These are phyloP conservation scores for Esox lucius DNA, from an alignment of 2,797 vertebrate species.

Conservation along the genomic window DNA sequence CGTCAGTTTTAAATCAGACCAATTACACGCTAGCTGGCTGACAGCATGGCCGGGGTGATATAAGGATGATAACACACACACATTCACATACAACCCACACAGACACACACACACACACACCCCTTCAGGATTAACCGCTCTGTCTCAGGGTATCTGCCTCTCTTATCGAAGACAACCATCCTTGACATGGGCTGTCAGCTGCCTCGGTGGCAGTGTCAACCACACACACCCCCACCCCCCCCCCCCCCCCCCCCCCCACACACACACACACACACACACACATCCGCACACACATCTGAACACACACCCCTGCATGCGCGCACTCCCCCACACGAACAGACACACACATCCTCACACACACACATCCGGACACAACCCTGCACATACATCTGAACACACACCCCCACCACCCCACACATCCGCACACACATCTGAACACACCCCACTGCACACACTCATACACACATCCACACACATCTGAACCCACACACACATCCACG, in stretches of 20 bases:
- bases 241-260: slow-evolving; percentile 24
- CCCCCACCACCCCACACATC: no score
- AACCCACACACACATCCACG: no score
- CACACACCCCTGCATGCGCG: no score
- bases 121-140: slow-evolving; percentile 69
- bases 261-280: slow-evolving; percentile 39
- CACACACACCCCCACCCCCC: no score
- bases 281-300: not conserved
- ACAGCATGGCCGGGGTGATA: slow-evolving; percentile 80
- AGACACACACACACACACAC: slow-evolving; percentile 33
- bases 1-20: slow-evolving; percentile 85
- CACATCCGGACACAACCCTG: no score
- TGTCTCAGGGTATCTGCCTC: slow-evolving; percentile 76
- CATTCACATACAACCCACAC: slow-evolving; percentile 31
- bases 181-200: slow-evolving; percentile 79
- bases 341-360: no score
- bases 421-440: no score
- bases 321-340: no score
- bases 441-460: no score
- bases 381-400: no score
- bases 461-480: no score
- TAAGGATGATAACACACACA: slow-evolving; percentile 57
- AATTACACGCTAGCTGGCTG: slow-evolving; percentile 78
- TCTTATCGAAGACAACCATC: slow-evolving; percentile 83
- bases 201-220: slow-evolving; percentile 62